Base-by-base conservation (phyloP, 2,113 vertebrate genomes). In the Rhea pennata region DNA sequence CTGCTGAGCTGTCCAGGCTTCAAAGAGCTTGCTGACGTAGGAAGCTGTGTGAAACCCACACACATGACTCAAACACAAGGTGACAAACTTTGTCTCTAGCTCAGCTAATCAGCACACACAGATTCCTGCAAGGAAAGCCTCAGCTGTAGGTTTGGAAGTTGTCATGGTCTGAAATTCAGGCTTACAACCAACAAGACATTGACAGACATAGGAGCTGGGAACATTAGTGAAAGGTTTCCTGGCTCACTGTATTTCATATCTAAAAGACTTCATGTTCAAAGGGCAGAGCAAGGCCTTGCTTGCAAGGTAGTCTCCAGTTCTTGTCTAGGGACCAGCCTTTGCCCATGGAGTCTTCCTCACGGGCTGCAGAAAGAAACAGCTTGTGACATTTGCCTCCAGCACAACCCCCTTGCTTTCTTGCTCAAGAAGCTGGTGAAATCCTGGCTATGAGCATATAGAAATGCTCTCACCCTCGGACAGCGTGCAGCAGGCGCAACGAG, bases 401-500 rank as follows among this genome's bases (percentile, higher is more conserved):
- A 65, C 51, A 29, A 75, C n/a, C 27, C 65, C 73, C 11, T 0
- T 0, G 0, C 64, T 46, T 59, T 44, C 29, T 69, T 58, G 48
- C 54, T 69, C 42, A 64, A 66, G 54, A 75, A 36, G 73, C 40
- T 75, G 69, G 48, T 0, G 9, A 33, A 15, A 13, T 5, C 14
- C 90, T 10, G 59, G 46, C 75, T 62, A 5, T 0, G 12, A 61
- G 87, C 89, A 31, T 54, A 36, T 1, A 23, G 89, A 23, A 23
- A 42, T 1, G 16, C 4, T 75, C 99, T 98, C 98, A 99, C 99
- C 99, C 99, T 92, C 99, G 98, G 88, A 99, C 99, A 0, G 99
- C 99, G 7, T 99, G 99, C 92, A 99, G 98, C 69, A 99, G 98
- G 90, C 99, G 98, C 97, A 99, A 98, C 0, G 99, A 99, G 23